Conservation (phyloP, 2,888 invertebrate genomes). For the Sphinx pinastri region DNA sequence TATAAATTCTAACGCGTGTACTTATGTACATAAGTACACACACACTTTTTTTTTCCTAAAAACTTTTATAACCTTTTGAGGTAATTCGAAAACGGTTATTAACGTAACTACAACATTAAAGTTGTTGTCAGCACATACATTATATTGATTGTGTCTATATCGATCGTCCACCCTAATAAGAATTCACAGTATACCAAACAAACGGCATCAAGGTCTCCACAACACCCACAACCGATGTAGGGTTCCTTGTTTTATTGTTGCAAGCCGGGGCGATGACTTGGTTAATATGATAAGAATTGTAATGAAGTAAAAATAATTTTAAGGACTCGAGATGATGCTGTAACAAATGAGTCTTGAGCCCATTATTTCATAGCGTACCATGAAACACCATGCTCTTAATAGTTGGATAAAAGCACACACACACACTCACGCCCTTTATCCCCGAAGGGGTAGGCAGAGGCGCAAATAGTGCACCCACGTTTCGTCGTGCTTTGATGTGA, state of each 20-base stretch:
- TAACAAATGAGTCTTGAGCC: background rate
- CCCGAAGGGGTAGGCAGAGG: no score
- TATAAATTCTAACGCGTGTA: no score
- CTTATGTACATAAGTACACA: no score
- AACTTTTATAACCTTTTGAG: no score
- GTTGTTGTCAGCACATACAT: background rate
- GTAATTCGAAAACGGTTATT: background rate
- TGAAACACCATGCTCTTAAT: no score
- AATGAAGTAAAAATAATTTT: background rate
- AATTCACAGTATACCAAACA: constrained; percentile 10
- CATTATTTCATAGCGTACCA: background rate
- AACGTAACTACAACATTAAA: background rate
- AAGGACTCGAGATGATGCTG: background rate
- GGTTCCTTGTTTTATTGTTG: background rate
- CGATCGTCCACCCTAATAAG: constrained; percentile 8
- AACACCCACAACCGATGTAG: background rate
- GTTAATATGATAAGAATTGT: background rate
- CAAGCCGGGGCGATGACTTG: background rate
- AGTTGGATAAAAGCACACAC: no score
- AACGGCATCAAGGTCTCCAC: constrained; percentile 7
- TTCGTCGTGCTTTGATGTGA: no score
- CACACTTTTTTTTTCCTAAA: no score
- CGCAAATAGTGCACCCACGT: no score
- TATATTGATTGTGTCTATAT: constrained; percentile 12
- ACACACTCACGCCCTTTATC: no score